Conservation (phyloP, 2,888 invertebrate species). For the Dynastes maya region DNA sequence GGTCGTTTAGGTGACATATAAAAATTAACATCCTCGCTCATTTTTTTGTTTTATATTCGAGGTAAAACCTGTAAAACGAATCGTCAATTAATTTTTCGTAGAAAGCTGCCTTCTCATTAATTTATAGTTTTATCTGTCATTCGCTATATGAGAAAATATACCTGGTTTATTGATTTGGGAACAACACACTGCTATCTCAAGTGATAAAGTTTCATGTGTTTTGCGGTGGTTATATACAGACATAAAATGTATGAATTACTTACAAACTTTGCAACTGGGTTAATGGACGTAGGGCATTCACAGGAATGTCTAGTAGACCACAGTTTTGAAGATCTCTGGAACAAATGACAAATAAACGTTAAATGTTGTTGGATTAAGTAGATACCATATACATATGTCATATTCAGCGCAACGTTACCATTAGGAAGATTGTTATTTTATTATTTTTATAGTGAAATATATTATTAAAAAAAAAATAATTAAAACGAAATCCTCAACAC, state of each 20-base stretch:
- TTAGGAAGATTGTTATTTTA: no score
- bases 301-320: constrained; percentile 74
- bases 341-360: constrained; percentile 53
- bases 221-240: neutral
- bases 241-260: constrained; percentile 66
- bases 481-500: no score
- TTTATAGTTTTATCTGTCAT: neutral
- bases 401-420: no score
- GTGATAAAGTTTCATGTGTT: constrained; percentile 15
- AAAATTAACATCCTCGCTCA: neutral
- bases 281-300: constrained; percentile 72
- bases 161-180: constrained; percentile 25
- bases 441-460: no score
- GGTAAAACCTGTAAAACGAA: constrained; percentile 5
- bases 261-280: constrained; percentile 75
- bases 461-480: no score
- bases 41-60: neutral
- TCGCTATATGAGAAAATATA: constrained; percentile 36
- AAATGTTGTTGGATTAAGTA: constrained; percentile 5
- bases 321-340: constrained; percentile 76
- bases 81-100: no score
- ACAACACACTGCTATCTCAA: constrained; percentile 9
- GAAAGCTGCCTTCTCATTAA: no score
- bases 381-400: no score
- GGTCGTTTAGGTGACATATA: neutral